Conservation (phyloP, 1,140 invertebrate species). For the Tetramorium simillimum region DNA sequence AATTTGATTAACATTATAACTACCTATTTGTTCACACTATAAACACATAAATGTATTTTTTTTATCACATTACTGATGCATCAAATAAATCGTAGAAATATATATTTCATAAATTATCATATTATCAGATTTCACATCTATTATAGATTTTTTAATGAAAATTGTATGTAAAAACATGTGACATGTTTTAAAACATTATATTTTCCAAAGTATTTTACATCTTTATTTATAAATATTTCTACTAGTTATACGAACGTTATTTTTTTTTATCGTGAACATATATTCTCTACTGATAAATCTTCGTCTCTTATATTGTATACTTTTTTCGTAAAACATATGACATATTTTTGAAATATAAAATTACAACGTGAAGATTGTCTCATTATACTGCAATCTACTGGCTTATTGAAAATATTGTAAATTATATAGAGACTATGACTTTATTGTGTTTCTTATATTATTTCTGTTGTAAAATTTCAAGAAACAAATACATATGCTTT, state of each 20-base stretch:
- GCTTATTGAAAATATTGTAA: background rate
- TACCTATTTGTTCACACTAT: background rate
- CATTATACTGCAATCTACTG: background rate
- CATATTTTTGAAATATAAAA: constrained; percentile 22
- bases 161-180: constrained; percentile 6
- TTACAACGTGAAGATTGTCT: constrained; percentile 18
- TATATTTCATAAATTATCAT: constrained; percentile 1
- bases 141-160: constrained; percentile 20
- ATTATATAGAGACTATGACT: background rate
- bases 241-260: background rate
- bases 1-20: background rate
- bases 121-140: background rate
- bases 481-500: background rate
- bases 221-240: constrained; percentile 24
- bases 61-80: background rate
- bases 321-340: background rate
- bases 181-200: constrained; percentile 30
- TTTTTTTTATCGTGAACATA: constrained; percentile 15
- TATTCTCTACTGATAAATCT: constrained; percentile 3
- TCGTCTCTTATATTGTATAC: background rate
- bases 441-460: constrained; percentile 5
- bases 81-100: constrained; percentile 25
- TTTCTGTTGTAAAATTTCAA: background rate
- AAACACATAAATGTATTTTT: background rate
- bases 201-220: constrained; percentile 45